Conservation (phyloP, 1,140 invertebrate species). For the Meloidogyne floridensis region DNA sequence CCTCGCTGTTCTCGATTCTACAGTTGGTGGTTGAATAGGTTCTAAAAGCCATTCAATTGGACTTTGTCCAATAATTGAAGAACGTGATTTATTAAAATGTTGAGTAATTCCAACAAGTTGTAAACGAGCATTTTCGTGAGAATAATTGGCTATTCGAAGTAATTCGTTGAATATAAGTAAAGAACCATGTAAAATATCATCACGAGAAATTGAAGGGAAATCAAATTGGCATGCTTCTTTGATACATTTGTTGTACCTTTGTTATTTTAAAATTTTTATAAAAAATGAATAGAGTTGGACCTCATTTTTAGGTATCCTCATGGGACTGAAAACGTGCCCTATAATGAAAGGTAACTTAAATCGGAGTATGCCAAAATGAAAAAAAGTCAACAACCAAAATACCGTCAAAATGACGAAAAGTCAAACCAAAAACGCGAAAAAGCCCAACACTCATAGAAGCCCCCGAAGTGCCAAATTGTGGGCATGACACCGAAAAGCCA, state of each 20-base stretch:
- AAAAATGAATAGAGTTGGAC: not conserved
- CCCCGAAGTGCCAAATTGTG: too few species aligned
- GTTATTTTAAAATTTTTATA: slow-evolving; percentile 66
- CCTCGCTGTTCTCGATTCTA: slow-evolving; percentile 83
- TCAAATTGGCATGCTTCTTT: slow-evolving; percentile 74
- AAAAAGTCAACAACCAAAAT: too few species aligned
- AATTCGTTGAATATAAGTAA: slow-evolving; percentile 91
- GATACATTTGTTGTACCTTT: slow-evolving; percentile 77
- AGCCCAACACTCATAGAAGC: too few species aligned
- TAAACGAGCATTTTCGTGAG: slow-evolving; percentile 76
- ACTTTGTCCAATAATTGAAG: slow-evolving; percentile 47
- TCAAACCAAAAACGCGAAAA: too few species aligned
- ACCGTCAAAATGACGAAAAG: too few species aligned
- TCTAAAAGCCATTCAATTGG: slow-evolving; percentile 57
- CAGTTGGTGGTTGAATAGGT: slow-evolving; percentile 45
- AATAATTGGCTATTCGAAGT: slow-evolving; percentile 83
- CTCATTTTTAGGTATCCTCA: too few species aligned
- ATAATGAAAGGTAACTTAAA: too few species aligned
- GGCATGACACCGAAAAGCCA: too few species aligned
- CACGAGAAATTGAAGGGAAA: slow-evolving; percentile 70
- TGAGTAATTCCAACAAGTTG: slow-evolving; percentile 7
- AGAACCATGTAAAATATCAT: slow-evolving; percentile 89
- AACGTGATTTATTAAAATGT: slow-evolving; percentile 19
- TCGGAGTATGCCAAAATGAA: too few species aligned
- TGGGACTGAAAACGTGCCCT: too few species aligned